Percentiles rank a stretch among this genome's conserved stretches.
These are phyloP conservation scores for Trimorus sp. DNA, from an alignment of 2,888 invertebrate species.

Conservation along the genomic window DNA sequence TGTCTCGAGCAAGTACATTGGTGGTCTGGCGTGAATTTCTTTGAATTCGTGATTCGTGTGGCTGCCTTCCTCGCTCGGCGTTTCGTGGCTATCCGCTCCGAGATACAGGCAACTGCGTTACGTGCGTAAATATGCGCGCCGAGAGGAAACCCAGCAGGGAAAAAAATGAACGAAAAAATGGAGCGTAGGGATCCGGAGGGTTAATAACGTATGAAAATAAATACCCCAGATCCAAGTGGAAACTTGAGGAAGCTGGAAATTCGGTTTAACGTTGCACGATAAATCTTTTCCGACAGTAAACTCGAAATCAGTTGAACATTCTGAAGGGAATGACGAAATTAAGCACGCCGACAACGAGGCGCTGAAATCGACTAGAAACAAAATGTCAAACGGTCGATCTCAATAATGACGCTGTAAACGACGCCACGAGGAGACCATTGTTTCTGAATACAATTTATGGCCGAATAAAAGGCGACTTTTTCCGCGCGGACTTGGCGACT, in stretches of 20 bases:
- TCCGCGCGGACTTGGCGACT: no score
- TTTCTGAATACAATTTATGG: no score
- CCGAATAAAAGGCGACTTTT: no score
- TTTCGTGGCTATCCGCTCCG: constrained; percentile 24
- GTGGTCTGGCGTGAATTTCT: constrained; percentile 51
- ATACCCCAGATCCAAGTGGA: constrained; percentile 15
- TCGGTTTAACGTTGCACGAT: constrained; percentile 16
- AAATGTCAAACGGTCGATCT: no score
- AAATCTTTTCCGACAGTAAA: constrained; percentile 11
- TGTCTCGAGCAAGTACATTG: constrained; percentile 39
- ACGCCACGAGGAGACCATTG: no score
- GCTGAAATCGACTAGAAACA: no score
- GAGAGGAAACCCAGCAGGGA: constrained; percentile 29
- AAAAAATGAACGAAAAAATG: constrained; percentile 17
- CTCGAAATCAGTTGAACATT: constrained; percentile 4
- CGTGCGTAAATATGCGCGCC: constrained; percentile 41
- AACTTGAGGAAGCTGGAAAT: constrained; percentile 30
- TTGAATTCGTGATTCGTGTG: constrained; percentile 40
- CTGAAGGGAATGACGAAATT: no score
- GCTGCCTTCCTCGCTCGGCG: constrained; percentile 30
- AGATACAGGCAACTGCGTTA: constrained; percentile 23
- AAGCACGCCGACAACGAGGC: no score
- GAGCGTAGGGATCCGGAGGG: neutral
- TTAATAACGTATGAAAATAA: constrained; percentile 35
- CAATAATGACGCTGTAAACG: no score